Percentiles rank a stretch among this genome's conserved stretches.
Conservation (phyloP, 2,113 vertebrate genomes). For the Melanerpes formicivorus region DNA sequence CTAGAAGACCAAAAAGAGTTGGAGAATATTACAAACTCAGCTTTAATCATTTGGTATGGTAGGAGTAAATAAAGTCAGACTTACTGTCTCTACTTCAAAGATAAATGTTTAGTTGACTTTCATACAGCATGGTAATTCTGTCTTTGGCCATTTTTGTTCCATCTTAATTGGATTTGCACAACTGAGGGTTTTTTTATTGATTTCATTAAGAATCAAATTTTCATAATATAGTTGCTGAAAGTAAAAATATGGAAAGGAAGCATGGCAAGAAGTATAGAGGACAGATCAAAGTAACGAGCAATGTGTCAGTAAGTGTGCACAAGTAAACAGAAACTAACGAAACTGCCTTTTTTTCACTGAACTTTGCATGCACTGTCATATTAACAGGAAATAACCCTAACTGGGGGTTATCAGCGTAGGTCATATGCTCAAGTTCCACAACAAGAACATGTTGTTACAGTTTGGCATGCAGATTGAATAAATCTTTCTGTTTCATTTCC, state of each 20-base stretch:
- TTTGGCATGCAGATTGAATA: conserved; percentile 45
- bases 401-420: conserved; percentile 34
- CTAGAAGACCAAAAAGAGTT: not conserved
- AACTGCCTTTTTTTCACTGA: conserved; percentile 17
- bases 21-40: not conserved
- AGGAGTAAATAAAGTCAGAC: not conserved
- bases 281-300: not conserved
- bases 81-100: not conserved
- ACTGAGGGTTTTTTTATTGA: not conserved
- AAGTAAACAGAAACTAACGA: conserved; percentile 10
- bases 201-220: not conserved
- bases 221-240: not conserved
- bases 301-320: not conserved
- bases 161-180: not conserved
- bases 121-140: not conserved
- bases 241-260: not conserved
- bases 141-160: not conserved
- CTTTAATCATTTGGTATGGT: not conserved
- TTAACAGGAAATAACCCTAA: conserved; percentile 49
- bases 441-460: conserved; percentile 55
- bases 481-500: conserved; percentile 46
- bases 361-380: not conserved
- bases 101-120: not conserved
- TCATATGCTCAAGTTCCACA: conserved; percentile 50
- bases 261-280: not conserved